Percentiles rank a stretch among this genome's conserved stretches.
phyloP scores from a whole-genome alignment of 2,113 vertebrate species.

The Bos taurus region ARS-UCD2.0 NC_037347.1:17484001-17484500 shows the following conservation, averaged over 20 bases:
- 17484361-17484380: neutral
- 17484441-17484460: conserved; percentile 54
- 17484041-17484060: neutral
- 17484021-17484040: neutral
- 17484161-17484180: neutral
- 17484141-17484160: conserved; percentile 25
- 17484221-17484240: neutral
- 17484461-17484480: neutral
- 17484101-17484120: neutral
- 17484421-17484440: conserved; percentile 44
- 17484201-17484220: neutral
- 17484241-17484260: neutral
- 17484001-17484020: neutral
- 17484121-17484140: conserved; percentile 40
- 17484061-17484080: neutral
- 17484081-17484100: neutral
- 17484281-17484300: neutral
- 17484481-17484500: neutral
- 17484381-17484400: conserved; percentile 29
- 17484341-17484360: neutral
- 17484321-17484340: neutral
- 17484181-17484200: neutral
- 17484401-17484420: conserved; percentile 53
- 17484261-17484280: neutral
- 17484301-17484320: neutral